Evolutionary conservation across 2,797 vertebrate species (phyloP).

Genomic region (Buceros bicornis): DNA sequence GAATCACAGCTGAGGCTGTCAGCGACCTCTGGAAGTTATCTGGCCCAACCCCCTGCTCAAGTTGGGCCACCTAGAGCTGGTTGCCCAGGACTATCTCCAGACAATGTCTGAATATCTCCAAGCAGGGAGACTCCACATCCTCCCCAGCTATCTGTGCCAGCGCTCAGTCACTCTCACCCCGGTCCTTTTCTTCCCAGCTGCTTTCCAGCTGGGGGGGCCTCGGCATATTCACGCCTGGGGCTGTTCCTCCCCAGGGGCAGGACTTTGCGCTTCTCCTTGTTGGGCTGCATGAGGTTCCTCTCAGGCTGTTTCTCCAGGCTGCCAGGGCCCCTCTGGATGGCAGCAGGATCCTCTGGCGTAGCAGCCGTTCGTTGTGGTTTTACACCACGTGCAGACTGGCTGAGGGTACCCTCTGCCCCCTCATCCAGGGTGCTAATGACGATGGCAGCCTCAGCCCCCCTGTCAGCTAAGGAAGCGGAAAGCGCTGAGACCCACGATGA

Average conservation of each 20-base stretch:
- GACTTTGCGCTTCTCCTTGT: neutral
- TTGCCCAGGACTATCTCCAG: neutral
- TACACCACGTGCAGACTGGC: neutral
- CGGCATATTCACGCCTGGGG: neutral
- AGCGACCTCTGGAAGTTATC: neutral
- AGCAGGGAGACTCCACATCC: neutral
- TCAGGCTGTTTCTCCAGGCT: neutral
- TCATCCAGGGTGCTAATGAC: neutral
- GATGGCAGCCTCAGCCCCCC: rapidly evolving
- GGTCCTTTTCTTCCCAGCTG: neutral
- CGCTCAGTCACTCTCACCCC: rapidly evolving
- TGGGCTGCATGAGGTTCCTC: neutral
- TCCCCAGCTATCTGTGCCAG: neutral
- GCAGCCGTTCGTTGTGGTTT: neutral
- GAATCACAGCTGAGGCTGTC: neutral
- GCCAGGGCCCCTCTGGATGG: neutral
- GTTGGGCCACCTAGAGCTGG: neutral
- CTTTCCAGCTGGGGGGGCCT: neutral
- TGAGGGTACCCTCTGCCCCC: neutral
- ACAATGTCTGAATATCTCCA: neutral
- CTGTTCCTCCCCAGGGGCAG: neutral
- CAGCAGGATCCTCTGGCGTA: rapidly evolving
- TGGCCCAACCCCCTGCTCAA: neutral
- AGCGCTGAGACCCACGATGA: neutral
- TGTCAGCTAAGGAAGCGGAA: neutral